A percentile compares a stretch with the other conserved stretches of the same genome.
phyloP scores from a whole-genome alignment of 1,140 invertebrate species.

The Sycophila sp. region DNA sequence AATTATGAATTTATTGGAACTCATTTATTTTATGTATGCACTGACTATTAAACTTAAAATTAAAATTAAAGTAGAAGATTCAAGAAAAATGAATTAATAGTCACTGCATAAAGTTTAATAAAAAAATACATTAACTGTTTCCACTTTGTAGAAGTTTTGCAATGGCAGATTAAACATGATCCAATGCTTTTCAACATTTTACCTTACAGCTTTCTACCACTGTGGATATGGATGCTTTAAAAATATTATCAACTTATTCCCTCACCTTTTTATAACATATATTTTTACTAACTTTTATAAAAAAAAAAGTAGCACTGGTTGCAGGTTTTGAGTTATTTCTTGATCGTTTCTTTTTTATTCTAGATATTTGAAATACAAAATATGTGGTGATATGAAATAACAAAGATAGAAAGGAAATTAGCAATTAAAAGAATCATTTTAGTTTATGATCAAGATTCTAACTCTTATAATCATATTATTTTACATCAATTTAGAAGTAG shows the following conservation, averaged over 20 bases:
- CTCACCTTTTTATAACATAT: constrained; percentile 10
- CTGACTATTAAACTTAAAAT: background rate
- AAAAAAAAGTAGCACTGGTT: background rate
- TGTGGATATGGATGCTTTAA: constrained; percentile 34
- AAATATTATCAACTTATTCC: constrained; percentile 2
- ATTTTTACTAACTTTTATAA: constrained; percentile 1
- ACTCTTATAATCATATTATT: background rate
- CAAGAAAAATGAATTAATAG: background rate
- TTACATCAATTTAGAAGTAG: background rate
- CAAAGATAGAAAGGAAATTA: too few relatives aligned
- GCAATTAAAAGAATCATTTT: background rate
- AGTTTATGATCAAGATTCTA: background rate
- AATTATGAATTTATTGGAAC: background rate
- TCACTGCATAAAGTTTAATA: background rate
- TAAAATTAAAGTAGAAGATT: background rate
- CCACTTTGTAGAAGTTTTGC: background rate
- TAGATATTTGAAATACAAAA: too few relatives aligned
- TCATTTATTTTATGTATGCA: background rate
- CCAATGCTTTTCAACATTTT: constrained; percentile 20
- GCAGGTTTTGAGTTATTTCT: constrained; percentile 6
- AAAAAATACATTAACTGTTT: background rate
- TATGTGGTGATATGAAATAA: background rate
- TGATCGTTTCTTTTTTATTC: background rate
- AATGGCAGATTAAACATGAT: background rate
- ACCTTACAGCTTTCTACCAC: constrained; percentile 29